phyloP scores from a whole-genome alignment of 2,797 vertebrate species.

The Tangara arthus region DNA sequence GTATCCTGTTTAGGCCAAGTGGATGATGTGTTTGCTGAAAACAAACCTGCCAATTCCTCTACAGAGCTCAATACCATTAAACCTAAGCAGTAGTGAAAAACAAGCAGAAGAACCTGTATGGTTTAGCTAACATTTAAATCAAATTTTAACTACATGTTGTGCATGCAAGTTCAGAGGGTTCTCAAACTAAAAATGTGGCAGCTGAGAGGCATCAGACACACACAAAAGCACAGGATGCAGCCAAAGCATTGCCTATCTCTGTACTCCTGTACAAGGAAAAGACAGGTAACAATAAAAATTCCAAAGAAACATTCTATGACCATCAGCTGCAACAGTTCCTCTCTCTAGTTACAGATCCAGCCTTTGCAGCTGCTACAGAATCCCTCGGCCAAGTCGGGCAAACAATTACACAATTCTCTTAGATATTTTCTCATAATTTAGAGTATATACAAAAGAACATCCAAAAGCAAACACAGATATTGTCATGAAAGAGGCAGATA shows the following conservation, averaged over 20 bases:
- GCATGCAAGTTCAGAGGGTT: neutral
- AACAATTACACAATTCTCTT: neutral
- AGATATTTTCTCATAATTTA: neutral
- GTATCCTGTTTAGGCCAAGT: neutral
- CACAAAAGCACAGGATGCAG: accelerated
- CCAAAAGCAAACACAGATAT: neutral
- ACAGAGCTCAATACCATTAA: neutral
- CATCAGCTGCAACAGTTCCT: neutral
- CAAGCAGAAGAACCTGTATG: neutral
- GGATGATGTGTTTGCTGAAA: neutral
- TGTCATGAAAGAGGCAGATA: neutral
- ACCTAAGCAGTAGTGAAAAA: neutral
- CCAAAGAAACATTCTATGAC: neutral
- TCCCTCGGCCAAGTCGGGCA: neutral
- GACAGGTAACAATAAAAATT: neutral
- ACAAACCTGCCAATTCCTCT: neutral
- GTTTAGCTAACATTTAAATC: neutral
- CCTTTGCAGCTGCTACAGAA: neutral
- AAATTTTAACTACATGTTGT: neutral
- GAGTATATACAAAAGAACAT: neutral
- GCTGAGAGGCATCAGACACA: neutral
- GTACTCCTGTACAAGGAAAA: neutral
- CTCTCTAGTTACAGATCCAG: neutral
- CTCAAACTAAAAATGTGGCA: neutral
- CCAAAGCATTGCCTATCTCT: neutral